Evolutionary conservation across 2,888 invertebrate genomes (phyloP).

Genomic region (Gandaritis pyraliata): DNA sequence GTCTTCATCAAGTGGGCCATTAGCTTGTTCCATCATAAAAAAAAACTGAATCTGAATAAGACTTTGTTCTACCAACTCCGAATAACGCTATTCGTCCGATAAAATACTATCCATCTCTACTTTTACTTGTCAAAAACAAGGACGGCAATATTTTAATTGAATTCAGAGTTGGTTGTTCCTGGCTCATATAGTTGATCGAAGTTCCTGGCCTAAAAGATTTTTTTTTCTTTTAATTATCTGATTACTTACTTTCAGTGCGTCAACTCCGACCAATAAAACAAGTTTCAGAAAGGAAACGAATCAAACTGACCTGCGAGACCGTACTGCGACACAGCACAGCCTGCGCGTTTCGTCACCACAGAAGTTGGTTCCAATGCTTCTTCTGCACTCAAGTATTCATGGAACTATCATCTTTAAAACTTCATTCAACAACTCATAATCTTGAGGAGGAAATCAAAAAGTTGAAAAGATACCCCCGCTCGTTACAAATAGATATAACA

Average conservation of each 20-base stretch:
- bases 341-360: constrained; percentile 73
- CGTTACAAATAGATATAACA: constrained; percentile 74
- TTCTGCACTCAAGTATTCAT: constrained; percentile 71
- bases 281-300: constrained; percentile 66
- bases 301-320: constrained; percentile 63
- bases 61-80: too few species aligned
- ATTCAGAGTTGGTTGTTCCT: too few species aligned
- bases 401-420: constrained; percentile 61
- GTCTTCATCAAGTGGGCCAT: too few species aligned
- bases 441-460: constrained; percentile 63
- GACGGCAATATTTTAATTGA: too few species aligned
- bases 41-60: too few species aligned
- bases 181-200: too few species aligned
- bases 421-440: constrained; percentile 57
- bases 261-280: constrained; percentile 46
- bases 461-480: constrained; percentile 70
- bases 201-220: too few species aligned
- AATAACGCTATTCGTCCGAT: too few species aligned
- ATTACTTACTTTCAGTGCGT: constrained; percentile 4
- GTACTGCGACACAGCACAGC: constrained; percentile 69
- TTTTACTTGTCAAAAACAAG: too few species aligned
- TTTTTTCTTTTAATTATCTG: too few species aligned
- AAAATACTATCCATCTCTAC: too few species aligned
- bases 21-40: too few species aligned
- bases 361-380: constrained; percentile 78